These are phyloP conservation scores for Pelvicachromis taeniatus DNA, from an alignment of 2,113 vertebrate genomes.

Conservation along the genomic window DNA sequence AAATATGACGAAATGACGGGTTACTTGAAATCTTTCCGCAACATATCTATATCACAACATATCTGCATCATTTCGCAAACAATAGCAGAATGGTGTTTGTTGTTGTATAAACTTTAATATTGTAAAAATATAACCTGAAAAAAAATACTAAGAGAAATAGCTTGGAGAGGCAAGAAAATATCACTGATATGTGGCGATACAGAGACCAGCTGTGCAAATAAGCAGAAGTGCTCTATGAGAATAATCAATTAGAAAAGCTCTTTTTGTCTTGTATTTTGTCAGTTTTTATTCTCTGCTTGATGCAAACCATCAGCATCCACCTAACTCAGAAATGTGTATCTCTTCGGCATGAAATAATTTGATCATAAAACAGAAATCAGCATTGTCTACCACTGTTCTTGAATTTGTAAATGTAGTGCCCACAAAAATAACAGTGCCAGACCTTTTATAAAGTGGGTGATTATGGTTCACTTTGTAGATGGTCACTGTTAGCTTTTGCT, in stretches of 20 bases:
- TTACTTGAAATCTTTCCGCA: background rate
- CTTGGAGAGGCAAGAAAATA: background rate
- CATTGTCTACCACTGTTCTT: background rate
- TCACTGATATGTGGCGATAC: background rate
- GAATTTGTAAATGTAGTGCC: background rate
- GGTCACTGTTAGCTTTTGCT: background rate
- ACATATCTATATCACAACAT: background rate
- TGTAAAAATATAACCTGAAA: background rate
- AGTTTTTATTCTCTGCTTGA: background rate
- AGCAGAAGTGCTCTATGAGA: background rate
- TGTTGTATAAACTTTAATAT: background rate
- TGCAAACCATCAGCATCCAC: background rate
- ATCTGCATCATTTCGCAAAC: background rate
- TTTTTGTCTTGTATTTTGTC: background rate
- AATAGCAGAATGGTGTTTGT: background rate
- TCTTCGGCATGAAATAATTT: background rate
- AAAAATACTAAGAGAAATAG: background rate
- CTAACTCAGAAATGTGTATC: background rate
- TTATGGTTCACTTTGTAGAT: constrained; percentile 1
- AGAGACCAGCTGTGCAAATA: background rate
- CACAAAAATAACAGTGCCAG: background rate
- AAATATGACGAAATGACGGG: background rate
- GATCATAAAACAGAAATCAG: background rate
- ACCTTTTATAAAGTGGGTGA: background rate
- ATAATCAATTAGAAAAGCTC: background rate